Evolutionary conservation across 2,888 invertebrate genomes (phyloP).

Genomic region (Venustoraphidia nigricollis): DNA sequence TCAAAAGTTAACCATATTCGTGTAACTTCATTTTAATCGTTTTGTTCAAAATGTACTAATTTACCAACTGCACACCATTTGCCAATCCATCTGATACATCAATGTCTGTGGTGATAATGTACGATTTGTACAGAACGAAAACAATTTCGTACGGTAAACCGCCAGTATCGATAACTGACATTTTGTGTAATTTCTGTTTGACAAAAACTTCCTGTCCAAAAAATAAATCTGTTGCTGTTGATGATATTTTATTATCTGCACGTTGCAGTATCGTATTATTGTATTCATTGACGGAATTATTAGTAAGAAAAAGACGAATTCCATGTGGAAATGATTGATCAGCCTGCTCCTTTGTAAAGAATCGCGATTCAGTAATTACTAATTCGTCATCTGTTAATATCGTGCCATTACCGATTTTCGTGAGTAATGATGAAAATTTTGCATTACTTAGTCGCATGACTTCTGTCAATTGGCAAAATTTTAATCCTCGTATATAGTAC

Average conservation of each 20-base stretch:
- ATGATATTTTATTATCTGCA: conserved; percentile 5
- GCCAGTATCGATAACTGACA: conserved; percentile 4
- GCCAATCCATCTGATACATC: conserved; percentile 12
- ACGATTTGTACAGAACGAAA: conserved; percentile 7
- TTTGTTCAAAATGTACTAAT: neutral
- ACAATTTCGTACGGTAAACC: conserved; percentile 8
- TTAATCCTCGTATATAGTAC: conserved; percentile 15
- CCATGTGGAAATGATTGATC: conserved; percentile 14
- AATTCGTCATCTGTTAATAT: conserved; percentile 12
- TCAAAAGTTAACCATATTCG: conserved; percentile 2
- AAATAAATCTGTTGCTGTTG: conserved; percentile 3
- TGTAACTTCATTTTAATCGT: neutral
- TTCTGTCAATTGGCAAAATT: conserved; percentile 16
- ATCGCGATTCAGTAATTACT: conserved; percentile 16
- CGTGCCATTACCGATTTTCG: conserved; percentile 18
- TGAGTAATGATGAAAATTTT: conserved; percentile 17
- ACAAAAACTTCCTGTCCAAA: conserved; percentile 7
- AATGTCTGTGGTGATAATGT: conserved; percentile 11
- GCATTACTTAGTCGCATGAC: conserved; percentile 19
- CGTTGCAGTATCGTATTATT: neutral
- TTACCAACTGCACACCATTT: conserved; percentile 9
- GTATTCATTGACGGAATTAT: no score
- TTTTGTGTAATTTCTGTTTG: conserved; percentile 9
- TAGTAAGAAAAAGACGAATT: conserved; percentile 13
- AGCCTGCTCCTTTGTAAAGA: conserved; percentile 14